phyloP scores from a whole-genome alignment of 1,140 invertebrate genomes.

The Rhagoletis pomonella region DNA sequence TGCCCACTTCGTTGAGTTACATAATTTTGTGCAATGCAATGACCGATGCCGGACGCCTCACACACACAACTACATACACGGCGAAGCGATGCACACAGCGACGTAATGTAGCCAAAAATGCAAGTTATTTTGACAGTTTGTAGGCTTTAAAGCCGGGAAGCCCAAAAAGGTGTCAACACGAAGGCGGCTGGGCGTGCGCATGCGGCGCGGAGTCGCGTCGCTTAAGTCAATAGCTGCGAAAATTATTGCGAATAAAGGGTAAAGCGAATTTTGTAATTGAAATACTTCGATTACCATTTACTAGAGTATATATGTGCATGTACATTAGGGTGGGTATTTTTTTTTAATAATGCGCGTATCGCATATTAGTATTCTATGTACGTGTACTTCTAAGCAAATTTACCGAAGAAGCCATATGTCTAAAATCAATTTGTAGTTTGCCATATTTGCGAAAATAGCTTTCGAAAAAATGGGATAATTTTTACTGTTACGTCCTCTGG shows the following conservation, averaged over 20 bases:
- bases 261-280: constrained; percentile 31
- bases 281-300: neutral
- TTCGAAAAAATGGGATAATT: too few species aligned
- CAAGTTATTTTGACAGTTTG: constrained; percentile 25
- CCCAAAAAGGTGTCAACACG: constrained; percentile 51
- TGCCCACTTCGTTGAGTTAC: neutral
- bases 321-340: neutral
- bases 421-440: too few species aligned
- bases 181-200: neutral
- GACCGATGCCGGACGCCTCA: constrained; percentile 21
- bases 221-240: constrained; percentile 35
- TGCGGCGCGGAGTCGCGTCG: neutral
- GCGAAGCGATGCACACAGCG: neutral
- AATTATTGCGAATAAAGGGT: constrained; percentile 24
- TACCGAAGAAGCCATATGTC: too few species aligned
- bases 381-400: too few species aligned
- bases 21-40: constrained; percentile 42
- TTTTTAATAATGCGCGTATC: too few species aligned
- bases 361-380: too few species aligned
- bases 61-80: neutral
- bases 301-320: neutral
- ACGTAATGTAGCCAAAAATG: constrained; percentile 1
- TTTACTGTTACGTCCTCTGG: too few species aligned
- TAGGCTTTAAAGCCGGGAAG: constrained; percentile 53
- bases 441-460: too few species aligned